phyloP scores from a whole-genome alignment of 2,888 invertebrate genomes.

The Ariolimax columbianus region DNA sequence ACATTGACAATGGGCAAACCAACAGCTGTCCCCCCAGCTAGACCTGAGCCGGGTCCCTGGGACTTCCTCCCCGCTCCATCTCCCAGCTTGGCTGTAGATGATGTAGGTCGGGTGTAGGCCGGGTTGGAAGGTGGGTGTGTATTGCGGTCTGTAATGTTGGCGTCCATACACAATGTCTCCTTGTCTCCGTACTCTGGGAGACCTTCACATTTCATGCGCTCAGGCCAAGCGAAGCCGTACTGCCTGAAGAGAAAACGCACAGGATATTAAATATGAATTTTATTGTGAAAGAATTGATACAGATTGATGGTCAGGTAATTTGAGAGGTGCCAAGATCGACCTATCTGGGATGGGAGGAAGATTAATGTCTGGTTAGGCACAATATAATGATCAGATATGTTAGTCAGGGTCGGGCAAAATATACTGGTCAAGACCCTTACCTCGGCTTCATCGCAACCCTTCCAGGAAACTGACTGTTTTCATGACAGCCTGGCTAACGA shows the following conservation, averaged over 20 bases:
- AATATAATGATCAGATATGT: too few relatives aligned
- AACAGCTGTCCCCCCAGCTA: neutral
- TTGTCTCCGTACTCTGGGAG: slow-evolving; percentile 83
- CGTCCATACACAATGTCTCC: slow-evolving; percentile 94
- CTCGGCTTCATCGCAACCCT: too few relatives aligned
- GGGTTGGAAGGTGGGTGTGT: slow-evolving; percentile 32
- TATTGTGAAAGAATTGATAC: too few relatives aligned
- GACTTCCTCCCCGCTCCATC: slow-evolving; percentile 33
- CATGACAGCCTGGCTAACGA: too few relatives aligned
- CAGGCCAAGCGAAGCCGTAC: slow-evolving; percentile 94
- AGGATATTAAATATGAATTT: too few relatives aligned
- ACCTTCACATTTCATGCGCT: slow-evolving; percentile 95
- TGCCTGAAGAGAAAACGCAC: slow-evolving; percentile 80
- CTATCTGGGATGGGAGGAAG: too few relatives aligned
- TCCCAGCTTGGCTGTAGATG: slow-evolving; percentile 21
- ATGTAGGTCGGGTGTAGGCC: slow-evolving; percentile 36
- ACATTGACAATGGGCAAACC: slow-evolving; percentile 17
- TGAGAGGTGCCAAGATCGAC: too few relatives aligned
- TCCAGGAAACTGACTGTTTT: too few relatives aligned
- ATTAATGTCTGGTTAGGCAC: too few relatives aligned
- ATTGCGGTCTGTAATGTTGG: slow-evolving; percentile 60
- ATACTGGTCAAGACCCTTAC: too few relatives aligned
- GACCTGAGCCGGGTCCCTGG: neutral
- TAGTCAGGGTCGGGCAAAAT: too few relatives aligned
- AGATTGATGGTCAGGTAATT: too few relatives aligned